Percentiles rank a stretch among this genome's conserved stretches.
Evolutionary conservation across 2,797 vertebrate species (phyloP).

Genomic region (Darevskia mixta): DNA sequence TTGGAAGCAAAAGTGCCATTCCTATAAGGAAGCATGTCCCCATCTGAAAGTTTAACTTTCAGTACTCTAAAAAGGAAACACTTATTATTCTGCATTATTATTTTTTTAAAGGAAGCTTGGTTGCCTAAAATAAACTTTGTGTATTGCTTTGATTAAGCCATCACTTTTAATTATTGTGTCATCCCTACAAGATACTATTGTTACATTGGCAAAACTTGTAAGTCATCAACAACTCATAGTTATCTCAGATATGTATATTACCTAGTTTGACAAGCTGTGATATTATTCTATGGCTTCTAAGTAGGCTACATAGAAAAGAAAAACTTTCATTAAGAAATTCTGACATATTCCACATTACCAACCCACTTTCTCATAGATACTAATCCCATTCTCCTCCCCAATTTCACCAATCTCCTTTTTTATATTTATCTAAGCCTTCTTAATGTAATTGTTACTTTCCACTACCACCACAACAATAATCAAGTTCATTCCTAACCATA

Average conservation of each 20-base stretch:
- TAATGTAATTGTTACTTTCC: not conserved
- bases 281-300: not conserved
- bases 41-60: not conserved
- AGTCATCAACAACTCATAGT: not conserved
- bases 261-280: not conserved
- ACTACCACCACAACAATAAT: not conserved
- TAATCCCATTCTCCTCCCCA: not conserved
- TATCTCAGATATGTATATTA: not conserved
- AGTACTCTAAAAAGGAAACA: not conserved
- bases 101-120: not conserved
- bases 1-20: not conserved
- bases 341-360: not conserved
- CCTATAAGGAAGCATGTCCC: not conserved
- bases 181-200: not conserved
- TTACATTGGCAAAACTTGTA: not conserved
- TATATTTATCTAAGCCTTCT: not conserved
- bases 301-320: not conserved
- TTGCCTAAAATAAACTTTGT: not conserved
- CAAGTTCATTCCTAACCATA: not conserved
- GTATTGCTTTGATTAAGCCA: not conserved
- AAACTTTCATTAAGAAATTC: not conserved
- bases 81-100: not conserved
- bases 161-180: not conserved
- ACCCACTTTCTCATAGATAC: slow-evolving; percentile 27
- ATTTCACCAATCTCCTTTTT: not conserved